Conservation (phyloP, 2,113 vertebrate species). For the Hippocampus zosterae region DNA sequence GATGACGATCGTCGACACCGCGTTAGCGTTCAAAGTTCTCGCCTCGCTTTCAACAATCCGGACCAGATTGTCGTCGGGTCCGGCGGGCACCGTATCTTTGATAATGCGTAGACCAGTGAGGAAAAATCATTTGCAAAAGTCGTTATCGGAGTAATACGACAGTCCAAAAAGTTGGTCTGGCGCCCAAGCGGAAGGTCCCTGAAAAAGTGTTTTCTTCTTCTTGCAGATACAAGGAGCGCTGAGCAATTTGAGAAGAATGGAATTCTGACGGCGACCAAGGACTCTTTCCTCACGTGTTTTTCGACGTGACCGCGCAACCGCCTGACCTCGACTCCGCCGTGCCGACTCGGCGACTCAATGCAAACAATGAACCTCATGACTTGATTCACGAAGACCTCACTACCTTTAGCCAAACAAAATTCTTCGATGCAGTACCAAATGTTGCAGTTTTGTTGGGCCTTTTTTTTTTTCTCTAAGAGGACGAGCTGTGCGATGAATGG, state of each 20-base stretch:
- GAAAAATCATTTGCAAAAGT: no score
- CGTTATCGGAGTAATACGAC: no score
- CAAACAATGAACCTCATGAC: constrained; percentile 1
- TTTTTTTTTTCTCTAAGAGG: neutral
- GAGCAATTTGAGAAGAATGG: constrained; percentile 60
- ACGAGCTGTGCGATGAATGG: neutral
- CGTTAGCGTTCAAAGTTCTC: no score
- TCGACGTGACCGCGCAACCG: constrained; percentile 37
- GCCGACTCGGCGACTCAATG: neutral
- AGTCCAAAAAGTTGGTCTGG: no score
- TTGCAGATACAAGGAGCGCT: constrained; percentile 56
- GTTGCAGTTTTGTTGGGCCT: neutral
- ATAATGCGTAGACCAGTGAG: no score
- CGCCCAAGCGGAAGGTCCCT: neutral
- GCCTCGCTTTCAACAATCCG: no score
- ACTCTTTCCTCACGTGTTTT: constrained; percentile 58
- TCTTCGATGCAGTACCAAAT: neutral
- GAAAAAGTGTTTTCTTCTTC: neutral
- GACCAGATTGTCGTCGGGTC: no score
- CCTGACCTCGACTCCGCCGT: constrained; percentile 31
- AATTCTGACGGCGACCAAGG: constrained; percentile 64
- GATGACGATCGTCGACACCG: no score
- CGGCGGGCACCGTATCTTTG: no score
- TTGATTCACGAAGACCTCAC: neutral
- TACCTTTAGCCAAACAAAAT: neutral